Conservation (phyloP, 1,140 invertebrate species). For the Nomia melanderi region DNA sequence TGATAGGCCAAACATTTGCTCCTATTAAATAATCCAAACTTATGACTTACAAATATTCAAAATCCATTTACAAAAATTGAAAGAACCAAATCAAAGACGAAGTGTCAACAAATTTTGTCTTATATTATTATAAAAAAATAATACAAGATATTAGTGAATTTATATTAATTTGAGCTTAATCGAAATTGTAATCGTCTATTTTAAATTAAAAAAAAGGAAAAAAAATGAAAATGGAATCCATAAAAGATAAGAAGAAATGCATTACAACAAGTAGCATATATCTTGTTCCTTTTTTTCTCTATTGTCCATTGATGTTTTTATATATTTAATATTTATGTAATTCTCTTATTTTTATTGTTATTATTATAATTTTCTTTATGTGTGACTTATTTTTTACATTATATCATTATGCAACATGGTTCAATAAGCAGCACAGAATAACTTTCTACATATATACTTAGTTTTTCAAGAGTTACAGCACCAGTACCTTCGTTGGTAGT, state of each 20-base stretch:
- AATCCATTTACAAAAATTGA: conserved; percentile 16
- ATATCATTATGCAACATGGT: conserved; percentile 49
- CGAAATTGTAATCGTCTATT: conserved; percentile 5
- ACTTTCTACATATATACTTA: conserved; percentile 38
- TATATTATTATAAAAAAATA: conserved; percentile 11
- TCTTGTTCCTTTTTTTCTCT: conserved; percentile 51
- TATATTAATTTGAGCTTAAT: conserved; percentile 9
- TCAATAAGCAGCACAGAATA: conserved; percentile 48
- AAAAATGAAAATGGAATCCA: conserved; percentile 22
- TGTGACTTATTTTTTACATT: conserved; percentile 27
- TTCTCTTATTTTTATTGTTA: conserved; percentile 25
- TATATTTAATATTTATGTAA: conserved; percentile 50
- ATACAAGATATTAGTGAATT: conserved; percentile 13
- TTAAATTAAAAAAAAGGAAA: background rate
- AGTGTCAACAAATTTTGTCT: conserved; percentile 3
- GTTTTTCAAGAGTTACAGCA: conserved; percentile 48
- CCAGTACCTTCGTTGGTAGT: conserved; percentile 48
- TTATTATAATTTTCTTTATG: conserved; percentile 36
- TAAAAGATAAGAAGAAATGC: conserved; percentile 32
- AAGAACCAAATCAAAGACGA: conserved; percentile 19
- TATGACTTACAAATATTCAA: conserved; percentile 18
- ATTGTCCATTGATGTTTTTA: conserved; percentile 55
- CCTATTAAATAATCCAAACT: conserved; percentile 50
- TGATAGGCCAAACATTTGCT: conserved; percentile 48
- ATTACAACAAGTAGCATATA: conserved; percentile 41